Evolutionary conservation across 2,113 vertebrate species (phyloP).

Genomic region (Isurus oxyrinchus): DNA sequence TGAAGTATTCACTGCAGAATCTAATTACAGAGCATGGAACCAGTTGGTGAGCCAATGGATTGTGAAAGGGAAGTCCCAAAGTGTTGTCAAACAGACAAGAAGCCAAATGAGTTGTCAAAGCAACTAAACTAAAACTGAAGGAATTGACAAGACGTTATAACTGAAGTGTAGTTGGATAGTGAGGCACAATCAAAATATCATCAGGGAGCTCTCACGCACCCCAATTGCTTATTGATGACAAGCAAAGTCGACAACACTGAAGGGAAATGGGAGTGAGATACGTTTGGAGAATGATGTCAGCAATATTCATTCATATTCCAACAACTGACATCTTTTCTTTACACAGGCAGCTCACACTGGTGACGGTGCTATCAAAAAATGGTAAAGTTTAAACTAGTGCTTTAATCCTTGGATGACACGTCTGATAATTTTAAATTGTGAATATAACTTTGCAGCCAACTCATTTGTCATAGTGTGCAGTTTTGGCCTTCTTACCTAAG

Average conservation of each 20-base stretch:
- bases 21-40: neutral
- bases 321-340: neutral
- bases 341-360: neutral
- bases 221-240: neutral
- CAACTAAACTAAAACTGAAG: neutral
- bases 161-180: neutral
- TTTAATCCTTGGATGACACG: neutral
- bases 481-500: too few species aligned
- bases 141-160: neutral
- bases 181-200: neutral
- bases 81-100: neutral
- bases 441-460: neutral
- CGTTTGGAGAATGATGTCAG: neutral
- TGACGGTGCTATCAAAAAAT: neutral
- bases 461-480: neutral
- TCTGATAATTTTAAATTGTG: neutral
- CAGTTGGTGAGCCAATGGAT: slow-evolving; percentile 23
- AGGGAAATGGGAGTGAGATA: neutral
- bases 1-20: neutral
- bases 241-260: neutral
- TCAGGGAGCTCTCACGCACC: neutral
- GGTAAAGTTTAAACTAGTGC: neutral
- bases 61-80: neutral
- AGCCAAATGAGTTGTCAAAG: neutral
- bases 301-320: neutral